Conservation (phyloP, 1,140 invertebrate genomes). For the Lordiphosa clarofinis region DNA sequence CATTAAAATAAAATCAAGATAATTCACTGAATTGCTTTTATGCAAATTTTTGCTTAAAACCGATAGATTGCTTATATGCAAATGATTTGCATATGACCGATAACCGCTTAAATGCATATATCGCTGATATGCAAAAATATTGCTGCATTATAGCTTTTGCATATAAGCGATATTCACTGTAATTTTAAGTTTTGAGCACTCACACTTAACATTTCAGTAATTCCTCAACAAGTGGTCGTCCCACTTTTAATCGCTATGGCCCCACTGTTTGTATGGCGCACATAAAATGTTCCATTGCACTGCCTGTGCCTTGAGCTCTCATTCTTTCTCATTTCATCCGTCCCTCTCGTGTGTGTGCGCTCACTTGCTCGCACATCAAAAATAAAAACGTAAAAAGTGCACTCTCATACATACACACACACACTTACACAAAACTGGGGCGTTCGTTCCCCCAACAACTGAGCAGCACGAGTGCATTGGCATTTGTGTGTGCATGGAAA, state of each 20-base stretch:
- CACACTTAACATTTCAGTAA: too few relatives aligned
- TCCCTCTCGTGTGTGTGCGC: constrained; percentile 8
- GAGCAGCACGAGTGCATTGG: constrained; percentile 22
- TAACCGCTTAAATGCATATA: too few relatives aligned
- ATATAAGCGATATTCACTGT: too few relatives aligned
- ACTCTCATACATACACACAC: constrained; percentile 19
- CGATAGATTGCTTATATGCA: too few relatives aligned
- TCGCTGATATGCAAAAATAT: too few relatives aligned
- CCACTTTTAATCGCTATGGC: background rate
- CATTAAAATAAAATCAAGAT: too few relatives aligned
- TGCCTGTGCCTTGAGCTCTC: constrained; percentile 18
- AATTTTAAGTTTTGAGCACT: too few relatives aligned
- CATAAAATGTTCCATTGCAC: constrained; percentile 38
- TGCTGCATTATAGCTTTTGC: too few relatives aligned
- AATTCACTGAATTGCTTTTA: too few relatives aligned
- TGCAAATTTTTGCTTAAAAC: too few relatives aligned
- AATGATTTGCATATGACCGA: too few relatives aligned
- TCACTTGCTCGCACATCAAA: constrained; percentile 22
- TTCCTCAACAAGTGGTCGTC: too few relatives aligned
- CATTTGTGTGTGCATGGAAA: constrained; percentile 4
- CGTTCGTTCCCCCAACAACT: constrained; percentile 11
- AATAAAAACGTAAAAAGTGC: constrained; percentile 20
- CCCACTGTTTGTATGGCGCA: constrained; percentile 29
- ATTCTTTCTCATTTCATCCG: constrained; percentile 8
- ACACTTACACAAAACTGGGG: constrained; percentile 14